Evolutionary conservation across 2,113 vertebrate species (phyloP).

Genomic region (Xiphorhynchus elegans): DNA sequence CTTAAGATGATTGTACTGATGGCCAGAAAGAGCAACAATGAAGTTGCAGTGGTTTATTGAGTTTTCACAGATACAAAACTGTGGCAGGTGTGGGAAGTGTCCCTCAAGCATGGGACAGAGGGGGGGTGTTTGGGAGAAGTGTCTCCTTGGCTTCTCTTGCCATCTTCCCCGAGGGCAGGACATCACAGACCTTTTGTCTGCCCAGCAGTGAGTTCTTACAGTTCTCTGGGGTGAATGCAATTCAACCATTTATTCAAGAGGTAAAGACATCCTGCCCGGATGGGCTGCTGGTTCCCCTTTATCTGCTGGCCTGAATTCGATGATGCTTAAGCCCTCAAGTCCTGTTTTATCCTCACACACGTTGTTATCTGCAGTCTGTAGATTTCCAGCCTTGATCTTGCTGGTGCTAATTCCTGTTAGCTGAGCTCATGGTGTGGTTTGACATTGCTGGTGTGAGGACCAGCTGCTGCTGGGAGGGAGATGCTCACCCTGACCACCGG

Average conservation of each 20-base stretch:
- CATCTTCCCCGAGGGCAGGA: neutral
- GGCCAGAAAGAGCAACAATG: neutral
- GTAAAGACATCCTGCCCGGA: neutral
- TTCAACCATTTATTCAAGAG: neutral
- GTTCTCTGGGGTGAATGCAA: neutral
- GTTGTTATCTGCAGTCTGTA: neutral
- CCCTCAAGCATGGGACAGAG: neutral
- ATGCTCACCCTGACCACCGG: fast-evolving
- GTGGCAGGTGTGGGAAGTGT: neutral
- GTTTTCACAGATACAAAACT: neutral
- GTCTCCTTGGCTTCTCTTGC: neutral
- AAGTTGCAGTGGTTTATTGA: neutral
- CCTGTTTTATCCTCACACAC: neutral
- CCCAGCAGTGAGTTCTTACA: neutral
- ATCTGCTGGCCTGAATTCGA: neutral
- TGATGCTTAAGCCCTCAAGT: neutral
- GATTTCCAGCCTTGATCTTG: neutral
- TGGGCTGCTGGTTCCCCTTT: neutral
- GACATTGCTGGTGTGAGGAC: neutral
- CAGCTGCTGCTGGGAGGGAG: neutral
- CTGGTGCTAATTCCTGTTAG: neutral
- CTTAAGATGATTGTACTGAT: neutral
- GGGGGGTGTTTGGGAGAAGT: neutral
- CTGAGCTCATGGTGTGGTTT: neutral
- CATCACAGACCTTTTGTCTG: neutral